Evolutionary conservation across 2,888 invertebrate species (phyloP).

Genomic region (Nomada ruficornis): DNA sequence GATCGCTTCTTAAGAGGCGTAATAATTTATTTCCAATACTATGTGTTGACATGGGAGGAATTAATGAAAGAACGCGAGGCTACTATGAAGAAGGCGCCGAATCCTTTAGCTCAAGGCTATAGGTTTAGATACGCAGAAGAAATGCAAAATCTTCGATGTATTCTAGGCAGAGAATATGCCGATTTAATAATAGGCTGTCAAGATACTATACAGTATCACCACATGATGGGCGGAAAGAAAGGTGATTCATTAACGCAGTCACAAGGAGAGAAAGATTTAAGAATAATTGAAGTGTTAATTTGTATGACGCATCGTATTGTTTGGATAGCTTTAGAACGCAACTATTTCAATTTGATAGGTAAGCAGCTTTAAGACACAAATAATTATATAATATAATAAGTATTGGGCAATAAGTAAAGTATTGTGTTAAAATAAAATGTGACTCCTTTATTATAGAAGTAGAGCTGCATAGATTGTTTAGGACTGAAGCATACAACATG

Average conservation of each 20-base stretch:
- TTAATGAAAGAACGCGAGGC: conserved; percentile 86
- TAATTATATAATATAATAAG: conserved; percentile 66
- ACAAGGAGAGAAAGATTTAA: conserved; percentile 87
- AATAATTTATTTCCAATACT: conserved; percentile 88
- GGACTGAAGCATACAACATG: conserved; percentile 87
- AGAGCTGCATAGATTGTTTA: conserved; percentile 87
- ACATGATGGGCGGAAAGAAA: conserved; percentile 83
- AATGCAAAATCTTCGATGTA: conserved; percentile 86
- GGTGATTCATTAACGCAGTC: conserved; percentile 85
- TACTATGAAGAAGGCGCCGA: conserved; percentile 74
- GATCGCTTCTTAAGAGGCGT: conserved; percentile 88
- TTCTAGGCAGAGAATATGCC: conserved; percentile 88
- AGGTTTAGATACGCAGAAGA: conserved; percentile 83
- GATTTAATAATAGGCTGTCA: conserved; percentile 86
- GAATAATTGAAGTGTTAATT: conserved; percentile 87
- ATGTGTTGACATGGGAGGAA: conserved; percentile 87
- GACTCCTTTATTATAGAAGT: conserved; percentile 84
- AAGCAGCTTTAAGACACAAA: conserved; percentile 2
- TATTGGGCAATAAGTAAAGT: neutral
- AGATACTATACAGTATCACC: conserved; percentile 84
- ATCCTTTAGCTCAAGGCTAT: conserved; percentile 77
- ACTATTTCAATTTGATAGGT: conserved; percentile 87
- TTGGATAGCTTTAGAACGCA: conserved; percentile 88
- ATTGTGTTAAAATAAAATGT: conserved; percentile 7
- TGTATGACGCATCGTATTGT: conserved; percentile 87